phyloP scores from a whole-genome alignment of 2,888 invertebrate genomes.

The Ischnus inquisitorius region DNA sequence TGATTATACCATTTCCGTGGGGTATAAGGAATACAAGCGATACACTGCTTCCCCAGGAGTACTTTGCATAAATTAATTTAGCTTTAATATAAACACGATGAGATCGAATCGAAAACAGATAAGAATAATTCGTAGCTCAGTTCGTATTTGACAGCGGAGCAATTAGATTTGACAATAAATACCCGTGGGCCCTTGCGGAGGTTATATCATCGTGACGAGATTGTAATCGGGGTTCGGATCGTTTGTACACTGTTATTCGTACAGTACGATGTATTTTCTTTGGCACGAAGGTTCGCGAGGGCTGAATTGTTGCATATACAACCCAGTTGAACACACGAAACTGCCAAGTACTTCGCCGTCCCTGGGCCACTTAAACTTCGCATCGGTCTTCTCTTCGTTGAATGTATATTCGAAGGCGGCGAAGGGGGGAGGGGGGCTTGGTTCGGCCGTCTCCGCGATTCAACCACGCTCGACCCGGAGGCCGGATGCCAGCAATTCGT shows the following conservation, averaged over 20 bases:
- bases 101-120: slow-evolving; percentile 58
- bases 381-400: slow-evolving; percentile 56
- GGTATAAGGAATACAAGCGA: neutral
- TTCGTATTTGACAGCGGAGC: slow-evolving; percentile 55
- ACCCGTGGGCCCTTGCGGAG: slow-evolving; percentile 1
- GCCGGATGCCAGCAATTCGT: slow-evolving; percentile 80
- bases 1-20: neutral
- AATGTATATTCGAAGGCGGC: slow-evolving; percentile 39
- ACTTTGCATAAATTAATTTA: slow-evolving; percentile 39
- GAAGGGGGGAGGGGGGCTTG: slow-evolving; percentile 10
- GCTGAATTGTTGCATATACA: slow-evolving; percentile 19
- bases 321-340: slow-evolving; percentile 42
- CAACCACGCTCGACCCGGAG: slow-evolving; percentile 58
- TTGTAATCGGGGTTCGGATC: slow-evolving; percentile 56
- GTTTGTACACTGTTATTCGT: slow-evolving; percentile 48
- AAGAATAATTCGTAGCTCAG: slow-evolving; percentile 52
- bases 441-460: slow-evolving; percentile 36
- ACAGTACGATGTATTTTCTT: slow-evolving; percentile 50
- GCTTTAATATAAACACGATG: slow-evolving; percentile 38
- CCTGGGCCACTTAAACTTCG: slow-evolving; percentile 57
- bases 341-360: slow-evolving; percentile 12
- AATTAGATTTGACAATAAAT: slow-evolving; percentile 65
- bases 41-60: neutral
- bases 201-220: slow-evolving; percentile 61
- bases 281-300: slow-evolving; percentile 59